phyloP scores from a whole-genome alignment of 2,888 invertebrate genomes.

The Eurytoma adleriae region DNA sequence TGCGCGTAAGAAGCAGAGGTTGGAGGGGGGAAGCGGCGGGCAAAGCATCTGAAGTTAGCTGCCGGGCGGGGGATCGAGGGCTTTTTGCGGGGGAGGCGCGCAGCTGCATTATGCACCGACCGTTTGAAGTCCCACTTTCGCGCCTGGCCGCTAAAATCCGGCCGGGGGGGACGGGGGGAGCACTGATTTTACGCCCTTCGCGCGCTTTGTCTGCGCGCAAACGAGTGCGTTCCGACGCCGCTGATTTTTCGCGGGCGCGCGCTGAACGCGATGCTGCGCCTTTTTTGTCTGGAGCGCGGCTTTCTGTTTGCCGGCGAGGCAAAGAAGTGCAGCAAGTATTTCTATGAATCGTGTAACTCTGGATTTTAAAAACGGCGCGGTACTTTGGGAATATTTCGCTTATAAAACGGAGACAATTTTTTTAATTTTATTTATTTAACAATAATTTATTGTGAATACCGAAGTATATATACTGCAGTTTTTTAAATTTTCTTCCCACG shows the following conservation, averaged over 20 bases:
- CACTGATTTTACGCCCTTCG: too few species aligned
- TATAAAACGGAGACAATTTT: too few species aligned
- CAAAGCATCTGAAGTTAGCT: conserved; percentile 38
- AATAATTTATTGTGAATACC: too few species aligned
- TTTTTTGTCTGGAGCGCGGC: conserved; percentile 12
- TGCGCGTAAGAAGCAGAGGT: conserved; percentile 43
- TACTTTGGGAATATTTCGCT: too few species aligned
- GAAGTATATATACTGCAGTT: too few species aligned
- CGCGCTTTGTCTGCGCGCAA: too few species aligned
- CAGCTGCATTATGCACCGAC: conserved; percentile 72
- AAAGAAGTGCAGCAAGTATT: too few species aligned
- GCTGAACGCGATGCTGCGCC: conserved; percentile 15
- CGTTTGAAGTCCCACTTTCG: conserved; percentile 71
- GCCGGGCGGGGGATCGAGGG: not conserved
- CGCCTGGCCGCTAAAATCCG: conserved; percentile 63
- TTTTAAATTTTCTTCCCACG: too few species aligned
- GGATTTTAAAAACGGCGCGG: too few species aligned
- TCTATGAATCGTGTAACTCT: too few species aligned
- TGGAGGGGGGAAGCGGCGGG: not conserved
- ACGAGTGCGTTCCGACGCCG: too few species aligned
- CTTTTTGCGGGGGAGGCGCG: conserved; percentile 40
- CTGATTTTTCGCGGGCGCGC: not conserved
- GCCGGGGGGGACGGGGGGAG: not conserved
- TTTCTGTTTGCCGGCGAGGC: not conserved
- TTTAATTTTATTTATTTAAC: too few species aligned